phyloP scores from a whole-genome alignment of 2,888 invertebrate species.

The Acanthosepion pharaonis region DNA sequence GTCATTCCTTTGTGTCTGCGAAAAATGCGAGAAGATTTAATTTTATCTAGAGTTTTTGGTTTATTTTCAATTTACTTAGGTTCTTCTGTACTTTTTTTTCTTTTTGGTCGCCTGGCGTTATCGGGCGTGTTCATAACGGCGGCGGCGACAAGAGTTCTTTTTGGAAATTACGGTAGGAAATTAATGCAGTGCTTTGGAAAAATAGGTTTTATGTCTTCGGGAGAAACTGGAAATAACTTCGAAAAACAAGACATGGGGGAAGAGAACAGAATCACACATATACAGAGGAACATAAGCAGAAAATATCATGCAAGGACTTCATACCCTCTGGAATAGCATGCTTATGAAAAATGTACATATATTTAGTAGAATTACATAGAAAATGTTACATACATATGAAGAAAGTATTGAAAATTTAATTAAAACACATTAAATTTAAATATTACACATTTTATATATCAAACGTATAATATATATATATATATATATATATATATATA shows the following conservation, averaged over 20 bases:
- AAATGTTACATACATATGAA: too few species aligned
- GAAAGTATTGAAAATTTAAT: too few species aligned
- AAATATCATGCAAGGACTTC: neutral
- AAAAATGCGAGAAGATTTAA: neutral
- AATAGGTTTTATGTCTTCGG: neutral
- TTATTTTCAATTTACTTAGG: neutral
- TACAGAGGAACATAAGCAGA: neutral
- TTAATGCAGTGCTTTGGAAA: slow-evolving; percentile 1
- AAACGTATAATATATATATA: too few species aligned
- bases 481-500: too few species aligned
- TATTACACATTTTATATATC: neutral
- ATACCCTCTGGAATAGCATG: neutral
- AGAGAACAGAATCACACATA: neutral
- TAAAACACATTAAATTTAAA: too few species aligned
- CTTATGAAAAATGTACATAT: neutral
- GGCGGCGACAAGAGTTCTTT: neutral
- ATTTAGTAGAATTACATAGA: too few species aligned
- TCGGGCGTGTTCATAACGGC: neutral
- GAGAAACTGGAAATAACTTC: neutral
- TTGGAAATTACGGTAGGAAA: neutral
- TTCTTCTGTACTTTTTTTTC: neutral
- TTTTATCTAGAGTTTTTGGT: neutral
- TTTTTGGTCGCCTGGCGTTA: neutral
- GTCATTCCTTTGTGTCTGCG: slow-evolving; percentile 33
- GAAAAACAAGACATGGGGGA: neutral